Percentiles rank a stretch among this genome's conserved stretches.
Conservation (phyloP, 2,113 vertebrate species). For the Prolemur simus region DNA sequence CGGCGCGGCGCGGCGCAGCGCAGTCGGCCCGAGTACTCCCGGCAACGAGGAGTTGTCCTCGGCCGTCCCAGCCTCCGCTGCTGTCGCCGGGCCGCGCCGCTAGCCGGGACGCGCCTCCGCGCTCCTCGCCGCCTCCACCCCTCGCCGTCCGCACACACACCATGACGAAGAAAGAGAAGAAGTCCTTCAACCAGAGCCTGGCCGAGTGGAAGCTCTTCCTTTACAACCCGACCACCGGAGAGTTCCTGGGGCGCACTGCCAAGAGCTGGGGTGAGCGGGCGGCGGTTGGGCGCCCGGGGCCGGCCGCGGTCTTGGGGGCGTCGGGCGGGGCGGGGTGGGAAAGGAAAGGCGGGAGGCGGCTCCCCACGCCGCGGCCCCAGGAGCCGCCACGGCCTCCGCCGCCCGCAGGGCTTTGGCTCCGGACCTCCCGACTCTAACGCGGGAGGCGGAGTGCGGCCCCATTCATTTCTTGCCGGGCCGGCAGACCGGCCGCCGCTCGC, state of each 20-base stretch:
- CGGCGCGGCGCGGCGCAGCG: conserved; percentile 55
- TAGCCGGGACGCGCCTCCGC: conserved; percentile 25
- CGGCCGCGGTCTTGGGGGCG: neutral
- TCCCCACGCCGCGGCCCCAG: neutral
- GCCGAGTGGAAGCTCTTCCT: conserved; percentile 93
- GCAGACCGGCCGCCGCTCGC: neutral
- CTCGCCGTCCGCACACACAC: conserved; percentile 53
- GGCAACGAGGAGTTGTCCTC: neutral
- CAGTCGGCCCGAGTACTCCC: conserved; percentile 59
- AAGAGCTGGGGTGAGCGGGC: conserved; percentile 92
- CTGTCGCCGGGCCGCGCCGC: conserved; percentile 1
- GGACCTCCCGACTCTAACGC: neutral
- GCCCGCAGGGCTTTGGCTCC: neutral
- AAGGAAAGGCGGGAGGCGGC: neutral
- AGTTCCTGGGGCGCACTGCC: conserved; percentile 93
- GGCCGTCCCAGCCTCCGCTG: neutral
- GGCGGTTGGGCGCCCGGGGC: neutral
- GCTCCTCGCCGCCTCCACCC: conserved; percentile 73
- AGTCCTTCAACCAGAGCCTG: conserved; percentile 84
- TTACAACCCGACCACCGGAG: conserved; percentile 92
- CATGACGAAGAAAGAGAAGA: conserved; percentile 92
- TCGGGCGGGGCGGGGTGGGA: neutral
- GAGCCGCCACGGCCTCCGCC: neutral
- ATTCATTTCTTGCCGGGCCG: conserved; percentile 59
- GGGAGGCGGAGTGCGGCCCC: conserved; percentile 19